Evolutionary conservation across 2,888 invertebrate species (phyloP).

Genomic region (Lacanobia oleracea): DNA sequence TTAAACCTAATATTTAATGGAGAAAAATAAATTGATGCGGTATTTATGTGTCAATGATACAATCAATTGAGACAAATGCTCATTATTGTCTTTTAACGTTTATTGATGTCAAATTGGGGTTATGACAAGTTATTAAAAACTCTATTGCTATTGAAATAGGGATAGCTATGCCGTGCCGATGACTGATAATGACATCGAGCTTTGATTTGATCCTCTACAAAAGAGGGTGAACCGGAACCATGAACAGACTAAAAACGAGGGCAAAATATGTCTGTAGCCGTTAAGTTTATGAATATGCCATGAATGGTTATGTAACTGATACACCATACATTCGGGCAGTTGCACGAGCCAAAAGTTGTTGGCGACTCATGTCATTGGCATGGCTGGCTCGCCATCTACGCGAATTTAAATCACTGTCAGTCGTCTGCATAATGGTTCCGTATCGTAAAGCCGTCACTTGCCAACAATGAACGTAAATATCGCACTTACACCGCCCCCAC

Average conservation of each 20-base stretch:
- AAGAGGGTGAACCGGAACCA: slow-evolving; percentile 53
- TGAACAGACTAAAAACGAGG: slow-evolving; percentile 47
- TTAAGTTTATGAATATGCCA: slow-evolving; percentile 48
- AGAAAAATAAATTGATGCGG: slow-evolving; percentile 42
- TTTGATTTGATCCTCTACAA: slow-evolving; percentile 60
- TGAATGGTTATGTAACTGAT: slow-evolving; percentile 60
- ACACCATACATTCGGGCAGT: slow-evolving; percentile 37
- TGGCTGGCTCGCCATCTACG: slow-evolving; percentile 60
- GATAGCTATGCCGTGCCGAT: slow-evolving; percentile 27
- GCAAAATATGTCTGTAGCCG: slow-evolving; percentile 38
- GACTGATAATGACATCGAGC: slow-evolving; percentile 53
- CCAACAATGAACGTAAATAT: slow-evolving; percentile 77
- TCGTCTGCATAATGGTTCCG: slow-evolving; percentile 64
- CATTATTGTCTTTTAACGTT: slow-evolving; percentile 32
- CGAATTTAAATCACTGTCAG: slow-evolving; percentile 66
- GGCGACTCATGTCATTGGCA: slow-evolving; percentile 61
- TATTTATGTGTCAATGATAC: slow-evolving; percentile 48
- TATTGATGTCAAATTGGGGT: slow-evolving; percentile 54
- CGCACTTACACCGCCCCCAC: slow-evolving; percentile 67
- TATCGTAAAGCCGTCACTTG: slow-evolving; percentile 67
- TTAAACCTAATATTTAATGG: slow-evolving; percentile 24
- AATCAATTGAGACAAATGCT: slow-evolving; percentile 45
- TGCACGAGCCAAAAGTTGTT: slow-evolving; percentile 61
- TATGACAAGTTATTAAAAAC: slow-evolving; percentile 41
- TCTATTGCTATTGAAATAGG: slow-evolving; percentile 30